Conservation (phyloP, 2,888 invertebrate genomes). For the Drosophila neoperkinsi region DNA sequence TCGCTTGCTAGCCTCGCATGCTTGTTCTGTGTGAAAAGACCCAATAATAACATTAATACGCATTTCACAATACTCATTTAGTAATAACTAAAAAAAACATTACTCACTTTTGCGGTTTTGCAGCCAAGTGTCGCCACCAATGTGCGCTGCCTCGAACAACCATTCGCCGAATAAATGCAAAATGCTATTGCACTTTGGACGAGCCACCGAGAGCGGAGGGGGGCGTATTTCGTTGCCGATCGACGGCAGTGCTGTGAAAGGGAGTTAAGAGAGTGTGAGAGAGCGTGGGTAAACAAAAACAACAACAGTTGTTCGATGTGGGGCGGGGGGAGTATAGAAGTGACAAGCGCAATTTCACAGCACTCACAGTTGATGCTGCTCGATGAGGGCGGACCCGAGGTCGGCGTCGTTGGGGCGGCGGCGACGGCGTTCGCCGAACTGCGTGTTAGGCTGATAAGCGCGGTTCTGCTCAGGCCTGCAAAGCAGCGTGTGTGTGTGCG, state of each 20-base stretch:
- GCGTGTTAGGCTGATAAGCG: slow-evolving; percentile 91
- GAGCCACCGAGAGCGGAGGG: slow-evolving; percentile 89
- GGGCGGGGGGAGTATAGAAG: slow-evolving; percentile 12
- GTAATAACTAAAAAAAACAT: not conserved
- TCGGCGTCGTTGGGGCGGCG: slow-evolving; percentile 88
- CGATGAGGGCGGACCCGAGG: slow-evolving; percentile 89
- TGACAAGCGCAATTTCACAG: slow-evolving; percentile 31
- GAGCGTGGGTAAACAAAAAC: not conserved
- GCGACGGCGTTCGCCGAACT: slow-evolving; percentile 85
- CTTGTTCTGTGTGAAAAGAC: slow-evolving; percentile 80
- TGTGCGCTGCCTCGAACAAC: slow-evolving; percentile 97
- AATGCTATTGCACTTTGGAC: slow-evolving; percentile 97
- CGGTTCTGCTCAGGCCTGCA: slow-evolving; percentile 92
- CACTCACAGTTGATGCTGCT: slow-evolving; percentile 88
- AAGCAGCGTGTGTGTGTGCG: slow-evolving; percentile 24
- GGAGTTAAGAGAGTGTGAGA: slow-evolving; percentile 31
- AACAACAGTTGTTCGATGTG: not conserved
- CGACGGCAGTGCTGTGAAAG: slow-evolving; percentile 87
- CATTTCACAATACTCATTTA: not conserved
- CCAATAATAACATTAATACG: not conserved
- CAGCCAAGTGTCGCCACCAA: slow-evolving; percentile 90
- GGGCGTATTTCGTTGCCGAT: slow-evolving; percentile 87
- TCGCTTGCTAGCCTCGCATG: slow-evolving; percentile 87
- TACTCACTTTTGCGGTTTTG: slow-evolving; percentile 86
- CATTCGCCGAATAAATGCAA: slow-evolving; percentile 98